Percentiles rank a stretch among this genome's conserved stretches.
Conservation (phyloP, 2,797 vertebrate species). For the Artibeus jamaicensis region DNA sequence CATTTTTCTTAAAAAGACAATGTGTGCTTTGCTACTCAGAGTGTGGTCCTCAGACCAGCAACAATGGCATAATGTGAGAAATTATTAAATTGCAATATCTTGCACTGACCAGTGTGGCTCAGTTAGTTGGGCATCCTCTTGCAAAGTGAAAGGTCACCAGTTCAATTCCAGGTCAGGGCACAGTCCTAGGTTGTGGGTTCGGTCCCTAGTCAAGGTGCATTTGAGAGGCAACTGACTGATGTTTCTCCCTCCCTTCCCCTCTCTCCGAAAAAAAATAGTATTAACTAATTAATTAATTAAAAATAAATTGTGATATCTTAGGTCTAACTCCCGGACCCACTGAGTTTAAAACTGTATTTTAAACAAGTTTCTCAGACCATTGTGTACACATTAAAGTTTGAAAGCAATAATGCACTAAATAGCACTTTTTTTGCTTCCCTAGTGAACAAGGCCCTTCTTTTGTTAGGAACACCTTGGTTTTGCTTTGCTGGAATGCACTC, state of each 20-base stretch:
- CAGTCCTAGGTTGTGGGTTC: not conserved
- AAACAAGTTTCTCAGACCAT: not conserved
- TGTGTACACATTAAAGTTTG: not conserved
- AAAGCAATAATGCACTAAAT: not conserved
- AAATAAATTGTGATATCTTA: not conserved
- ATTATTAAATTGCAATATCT: not conserved
- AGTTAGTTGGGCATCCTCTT: not conserved
- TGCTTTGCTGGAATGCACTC: not conserved
- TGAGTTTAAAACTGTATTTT: not conserved
- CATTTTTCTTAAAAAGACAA: not conserved
- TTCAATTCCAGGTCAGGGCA: not conserved
- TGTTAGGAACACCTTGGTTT: not conserved
- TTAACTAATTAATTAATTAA: too few species aligned
- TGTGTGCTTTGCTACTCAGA: not conserved
- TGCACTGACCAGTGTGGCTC: not conserved
- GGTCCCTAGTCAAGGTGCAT: not conserved
- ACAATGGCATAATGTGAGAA: not conserved
- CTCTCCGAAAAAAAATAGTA: not conserved
- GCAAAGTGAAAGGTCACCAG: not conserved
- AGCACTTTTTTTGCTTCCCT: not conserved
- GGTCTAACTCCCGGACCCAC: too few species aligned
- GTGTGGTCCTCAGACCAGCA: not conserved
- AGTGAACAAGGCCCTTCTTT: not conserved
- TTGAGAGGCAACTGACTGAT: not conserved
- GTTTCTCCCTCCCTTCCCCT: not conserved